Evolutionary conservation across 2,113 vertebrate genomes (phyloP), one percentile per base, ranked within the genome.

Genomic region (Tapirus terrestris): DNA sequence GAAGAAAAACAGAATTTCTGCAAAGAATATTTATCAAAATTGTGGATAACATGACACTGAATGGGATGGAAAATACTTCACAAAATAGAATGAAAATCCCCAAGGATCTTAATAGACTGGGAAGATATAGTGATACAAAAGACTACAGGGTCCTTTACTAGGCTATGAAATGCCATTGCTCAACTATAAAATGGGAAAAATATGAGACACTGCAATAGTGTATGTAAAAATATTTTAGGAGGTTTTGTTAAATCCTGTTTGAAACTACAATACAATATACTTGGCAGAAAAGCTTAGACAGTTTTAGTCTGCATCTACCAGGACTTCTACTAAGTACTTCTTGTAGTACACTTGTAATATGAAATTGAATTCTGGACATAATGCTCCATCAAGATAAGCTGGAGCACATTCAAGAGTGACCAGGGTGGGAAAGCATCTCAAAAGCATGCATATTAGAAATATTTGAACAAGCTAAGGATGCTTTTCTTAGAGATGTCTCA

Each of bases 221-320:
- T 72, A 73, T 31, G 1, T 81, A 94, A 39, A 81, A 91, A 53
- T 93, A 88, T 68, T 94, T 91, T 77, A 81, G 43, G 39, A 60
- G 31, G 8, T 90, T 96, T 93, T 82, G 51, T 95, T 94, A 81
- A 95, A 53, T 82, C 31, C 8, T 86, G 0, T 92, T 8, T 93
- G 31, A 76, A 6, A 80, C 36, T 92, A 33, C 17, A 73, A 31
- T 81, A 76, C 27, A 56, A 60, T 93, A 58, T n/a, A 58, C 43
- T 61, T 61, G 5, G 6, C 43, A 76, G n/a, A 86, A 73, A 92
- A 81, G 17, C 16, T 61, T 86, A 82, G 2, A 65, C 8, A 87
- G 6, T 87, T 89, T 94, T 94, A 86, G 25, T 89, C 9, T 75
- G 17, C 36, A 53, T 72, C 39, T 79, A 67, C 17, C 39, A 58